Base-by-base conservation (phyloP, 1,140 invertebrate species). In the Helicorthomorpha holstii region DNA sequence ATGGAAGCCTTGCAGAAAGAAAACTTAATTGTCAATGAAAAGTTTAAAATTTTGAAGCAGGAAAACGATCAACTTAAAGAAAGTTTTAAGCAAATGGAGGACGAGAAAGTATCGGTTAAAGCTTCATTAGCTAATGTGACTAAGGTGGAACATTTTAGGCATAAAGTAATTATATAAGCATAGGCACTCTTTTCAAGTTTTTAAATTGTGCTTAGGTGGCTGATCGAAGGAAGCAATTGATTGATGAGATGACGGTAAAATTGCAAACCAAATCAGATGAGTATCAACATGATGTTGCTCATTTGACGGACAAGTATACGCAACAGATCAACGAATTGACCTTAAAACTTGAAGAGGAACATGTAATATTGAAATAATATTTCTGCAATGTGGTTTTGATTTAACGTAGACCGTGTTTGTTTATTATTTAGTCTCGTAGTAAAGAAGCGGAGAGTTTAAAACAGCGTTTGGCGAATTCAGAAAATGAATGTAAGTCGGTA, bases 181-280 rank as follows among this genome's bases (percentile, higher is more conserved):
- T n/a, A n/a, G n/a, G n/a, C n/a, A n/a, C n/a, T n/a, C n/a, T n/a
- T n/a, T n/a, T n/a, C n/a, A n/a, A n/a, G 7, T 34, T 34, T 34
- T 34, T 34, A 7, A 34, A 7, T 34, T 34, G 29, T 34, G n/a
- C n/a, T n/a, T 16, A 51, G 44, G 57, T 69, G 25, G 69, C 69
- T 22, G 69, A 70, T 48, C 70, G 69, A 48, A 52, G 70, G 14
- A 72, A 72, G 52, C 56, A 54, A 22, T 55, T 71, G 48, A 56
- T 72, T 52, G 70, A 72, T 58, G 69, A 72, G 42, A 60, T 72
- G 52, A 68, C 69, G 19, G 69, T 69, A 21, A 65, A 66, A 51
- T 64, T 71, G 45, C 67, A 71, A 57, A 63, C 66, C 50, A 69
- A 68, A 21, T 60, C 60, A 34, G 68, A 71, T 52, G 50, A 57